Evolutionary conservation across 2,113 vertebrate species (phyloP), one percentile per base, ranked within the genome.

Genomic region (Hylia prasina): DNA sequence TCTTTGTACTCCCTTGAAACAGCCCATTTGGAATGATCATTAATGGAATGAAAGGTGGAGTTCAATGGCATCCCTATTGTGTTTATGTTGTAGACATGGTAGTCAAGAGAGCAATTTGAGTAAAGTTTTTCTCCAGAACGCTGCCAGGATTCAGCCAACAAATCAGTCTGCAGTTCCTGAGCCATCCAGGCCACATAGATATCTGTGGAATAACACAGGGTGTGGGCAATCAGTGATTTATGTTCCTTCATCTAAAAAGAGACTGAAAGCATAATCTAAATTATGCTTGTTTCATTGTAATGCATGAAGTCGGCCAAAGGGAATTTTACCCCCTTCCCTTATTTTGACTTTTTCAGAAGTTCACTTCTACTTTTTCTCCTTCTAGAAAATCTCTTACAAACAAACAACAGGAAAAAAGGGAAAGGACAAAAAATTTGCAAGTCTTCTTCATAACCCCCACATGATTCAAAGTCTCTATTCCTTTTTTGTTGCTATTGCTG

Each of bases 1-100:
- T 98, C 97, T 96, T 97, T 50, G 10, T 58, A 68, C 5, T 51
- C 39, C 66, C 2, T 68, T 7, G 99, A 99, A 94, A 99, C 97
- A 39, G 99, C 98, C 99, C 99, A 99, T 97, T 99, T 99, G 53
- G 99, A 98, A 94, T 99, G 99, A 95, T 99, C 99, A 1, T 98
- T 61, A 82, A 94, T 48, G n/a, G 99, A 99, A 47, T 66, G 71
- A 83, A 99, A 99, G 56, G 85, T 90, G 65, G 90, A 89, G 3
- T 97, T 94, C 48, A 80, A 28, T 8, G 98, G 97, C 14, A 97
- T 90, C 42, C 78, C 78, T 91, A 99, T 97, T 57, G 70, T 48
- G 22, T 97, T 97, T 92, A 99, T 96, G 90, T 99, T 99, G 97
- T 99, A 98, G 82, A 98, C 97, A 1, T 99, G 98, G 93, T 98